These are phyloP conservation scores for Scaptomyza caliginosa DNA, from an alignment of 2,888 invertebrate genomes.

Conservation along the genomic window DNA sequence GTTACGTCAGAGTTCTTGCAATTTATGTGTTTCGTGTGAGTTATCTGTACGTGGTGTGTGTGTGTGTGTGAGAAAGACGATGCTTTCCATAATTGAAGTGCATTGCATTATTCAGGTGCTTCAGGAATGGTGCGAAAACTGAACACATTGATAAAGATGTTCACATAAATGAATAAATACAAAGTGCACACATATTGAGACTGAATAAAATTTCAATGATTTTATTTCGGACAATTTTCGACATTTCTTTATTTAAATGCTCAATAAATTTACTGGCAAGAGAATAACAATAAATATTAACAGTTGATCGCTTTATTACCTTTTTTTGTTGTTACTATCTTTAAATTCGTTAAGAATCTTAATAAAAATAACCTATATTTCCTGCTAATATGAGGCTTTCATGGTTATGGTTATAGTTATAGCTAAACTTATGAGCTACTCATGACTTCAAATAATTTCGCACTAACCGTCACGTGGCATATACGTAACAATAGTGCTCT, in stretches of 20 bases:
- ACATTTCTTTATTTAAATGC: background rate
- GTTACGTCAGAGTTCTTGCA: conserved; percentile 37
- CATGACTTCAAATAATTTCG: background rate
- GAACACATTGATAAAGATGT: conserved; percentile 26
- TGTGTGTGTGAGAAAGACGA: background rate
- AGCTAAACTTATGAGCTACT: background rate
- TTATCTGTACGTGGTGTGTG: conserved; percentile 7
- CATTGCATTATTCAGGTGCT: conserved; percentile 38
- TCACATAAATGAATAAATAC: conserved; percentile 17
- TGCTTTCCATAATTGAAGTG: conserved; percentile 26
- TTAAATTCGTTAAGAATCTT: too few relatives aligned
- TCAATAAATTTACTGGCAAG: background rate
- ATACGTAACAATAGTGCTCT: conserved; percentile 24
- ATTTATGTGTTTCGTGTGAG: conserved; percentile 36
- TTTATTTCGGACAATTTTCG: background rate
- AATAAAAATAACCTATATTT: background rate
- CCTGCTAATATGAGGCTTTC: background rate
- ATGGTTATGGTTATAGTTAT: background rate
- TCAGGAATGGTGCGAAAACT: conserved; percentile 8
- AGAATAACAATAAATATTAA: background rate
- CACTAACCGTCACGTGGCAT: conserved; percentile 21
- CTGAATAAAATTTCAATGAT: background rate
- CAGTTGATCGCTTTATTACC: background rate
- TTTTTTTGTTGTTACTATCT: background rate
- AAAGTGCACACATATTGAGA: background rate